Conservation (phyloP, 2,113 vertebrate genomes). For the Chinchilla lanigera region DNA sequence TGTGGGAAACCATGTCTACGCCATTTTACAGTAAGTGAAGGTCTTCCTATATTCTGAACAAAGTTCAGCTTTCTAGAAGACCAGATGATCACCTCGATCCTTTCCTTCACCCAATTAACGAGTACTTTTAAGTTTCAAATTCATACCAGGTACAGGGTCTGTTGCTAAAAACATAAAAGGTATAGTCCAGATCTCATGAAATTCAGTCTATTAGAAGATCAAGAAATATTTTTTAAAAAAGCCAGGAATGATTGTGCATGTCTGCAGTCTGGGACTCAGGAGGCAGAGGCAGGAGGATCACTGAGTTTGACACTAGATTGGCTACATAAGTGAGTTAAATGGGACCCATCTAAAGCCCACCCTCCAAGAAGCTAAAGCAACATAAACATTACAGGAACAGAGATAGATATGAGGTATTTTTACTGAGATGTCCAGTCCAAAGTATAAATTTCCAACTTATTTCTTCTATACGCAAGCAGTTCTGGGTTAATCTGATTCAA, state of each 20-base stretch:
- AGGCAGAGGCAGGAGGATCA: background rate
- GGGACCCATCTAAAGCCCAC: background rate
- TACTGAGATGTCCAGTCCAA: background rate
- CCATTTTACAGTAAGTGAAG: background rate
- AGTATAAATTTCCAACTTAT: background rate
- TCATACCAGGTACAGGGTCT: background rate
- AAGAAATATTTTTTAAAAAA: background rate
- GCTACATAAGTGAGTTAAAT: background rate
- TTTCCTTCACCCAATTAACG: background rate
- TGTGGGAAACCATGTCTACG: background rate
- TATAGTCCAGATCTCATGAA: background rate
- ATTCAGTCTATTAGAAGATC: background rate
- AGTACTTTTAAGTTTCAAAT: background rate
- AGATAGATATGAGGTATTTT: background rate
- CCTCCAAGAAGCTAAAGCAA: fast-evolving
- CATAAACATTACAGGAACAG: background rate
- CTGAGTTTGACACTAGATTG: background rate
- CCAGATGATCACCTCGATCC: background rate
- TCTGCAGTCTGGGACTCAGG: background rate
- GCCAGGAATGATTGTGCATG: too few species aligned
- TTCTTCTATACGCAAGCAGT: background rate
- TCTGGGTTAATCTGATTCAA: background rate
- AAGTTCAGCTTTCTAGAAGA: background rate
- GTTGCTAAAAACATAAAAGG: background rate
- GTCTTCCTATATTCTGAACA: background rate